Base-by-base conservation (phyloP, 2,113 vertebrate species). In the Elaphurus davidianus region DNA sequence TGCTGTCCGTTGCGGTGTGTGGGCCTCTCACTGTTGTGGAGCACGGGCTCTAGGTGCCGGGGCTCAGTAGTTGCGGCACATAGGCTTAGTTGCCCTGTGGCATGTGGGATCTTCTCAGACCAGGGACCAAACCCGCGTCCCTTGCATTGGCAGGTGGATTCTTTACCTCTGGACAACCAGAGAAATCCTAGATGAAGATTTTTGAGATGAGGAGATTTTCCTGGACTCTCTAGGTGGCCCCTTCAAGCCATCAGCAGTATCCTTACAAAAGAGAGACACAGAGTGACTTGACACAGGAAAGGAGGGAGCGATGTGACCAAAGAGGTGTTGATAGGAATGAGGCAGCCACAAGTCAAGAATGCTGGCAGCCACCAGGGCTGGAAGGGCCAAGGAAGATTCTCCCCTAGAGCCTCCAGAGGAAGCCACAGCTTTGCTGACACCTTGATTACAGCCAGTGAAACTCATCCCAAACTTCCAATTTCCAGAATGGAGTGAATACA, bases 131-230 rank as follows among this genome's bases (percentile, higher is more conserved):
- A 6, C 67, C 67, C 19, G 21, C 1, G 19, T 12, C 19, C 19
- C 67, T 71, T 23, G 67, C n/a, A 40, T 71, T 71, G n/a, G 19
- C n/a, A 71, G 19, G n/a, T 71, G 67, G 67, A 40, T 40, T 71
- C 10, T 23, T 71, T 36, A 71, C n/a, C 19, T 71, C 67, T 40
- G 67, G 10, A 12, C 67, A 36, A 40, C 67, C 67, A 71, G 67
- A 40, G 19, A 71, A 71, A 5, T 71, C 19, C 67, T 40, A 23
- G 67, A 40, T 40, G 40, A 71, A 71, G 67, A 40, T 71, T 71
- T 71, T 64, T 45, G 90, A 85, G 87, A 40, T 82, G 59, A 67
- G 21, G 52, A 64, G 23, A 47, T 62, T 54, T 92, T 78, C 36
- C 79, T 85, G 64, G 15, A 19, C 6, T 54, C 13, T 81, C 30